Percentiles rank a stretch among this genome's conserved stretches.
Conservation (phyloP, 2,888 invertebrate species). For the Tipula lateralis region DNA sequence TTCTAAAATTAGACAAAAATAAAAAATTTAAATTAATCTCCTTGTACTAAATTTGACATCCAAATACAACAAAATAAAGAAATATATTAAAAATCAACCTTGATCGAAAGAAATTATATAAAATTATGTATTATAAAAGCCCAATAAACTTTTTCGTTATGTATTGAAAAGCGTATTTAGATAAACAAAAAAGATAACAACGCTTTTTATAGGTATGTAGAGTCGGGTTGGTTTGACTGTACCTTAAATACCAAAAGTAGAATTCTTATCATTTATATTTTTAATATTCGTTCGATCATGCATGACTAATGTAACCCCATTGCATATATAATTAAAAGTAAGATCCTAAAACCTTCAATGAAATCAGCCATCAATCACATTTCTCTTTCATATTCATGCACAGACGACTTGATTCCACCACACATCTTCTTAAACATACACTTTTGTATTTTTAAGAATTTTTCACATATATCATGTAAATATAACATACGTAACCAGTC, state of each 20-base stretch:
- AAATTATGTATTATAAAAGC: neutral
- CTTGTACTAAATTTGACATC: neutral
- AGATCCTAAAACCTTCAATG: neutral
- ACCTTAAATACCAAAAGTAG: neutral
- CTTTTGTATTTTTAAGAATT: neutral
- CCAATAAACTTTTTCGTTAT: neutral
- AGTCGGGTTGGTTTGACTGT: neutral
- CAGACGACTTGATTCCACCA: neutral
- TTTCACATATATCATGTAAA: neutral
- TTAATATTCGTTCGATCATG: neutral
- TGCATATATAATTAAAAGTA: neutral
- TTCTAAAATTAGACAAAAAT: conserved; percentile 2
- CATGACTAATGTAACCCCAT: neutral
- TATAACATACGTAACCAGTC: neutral
- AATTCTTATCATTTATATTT: neutral
- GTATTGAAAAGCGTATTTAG: neutral
- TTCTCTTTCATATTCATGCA: neutral
- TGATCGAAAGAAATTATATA: neutral
- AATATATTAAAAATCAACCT: neutral
- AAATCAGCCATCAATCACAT: neutral
- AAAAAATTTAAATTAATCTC: neutral
- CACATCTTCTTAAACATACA: neutral
- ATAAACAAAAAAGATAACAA: neutral
- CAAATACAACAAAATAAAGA: neutral
- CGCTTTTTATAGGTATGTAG: neutral